Evolutionary conservation across 2,888 invertebrate species (phyloP), one percentile per base, ranked within the genome.

Genomic region (Diarsia dahlii): DNA sequence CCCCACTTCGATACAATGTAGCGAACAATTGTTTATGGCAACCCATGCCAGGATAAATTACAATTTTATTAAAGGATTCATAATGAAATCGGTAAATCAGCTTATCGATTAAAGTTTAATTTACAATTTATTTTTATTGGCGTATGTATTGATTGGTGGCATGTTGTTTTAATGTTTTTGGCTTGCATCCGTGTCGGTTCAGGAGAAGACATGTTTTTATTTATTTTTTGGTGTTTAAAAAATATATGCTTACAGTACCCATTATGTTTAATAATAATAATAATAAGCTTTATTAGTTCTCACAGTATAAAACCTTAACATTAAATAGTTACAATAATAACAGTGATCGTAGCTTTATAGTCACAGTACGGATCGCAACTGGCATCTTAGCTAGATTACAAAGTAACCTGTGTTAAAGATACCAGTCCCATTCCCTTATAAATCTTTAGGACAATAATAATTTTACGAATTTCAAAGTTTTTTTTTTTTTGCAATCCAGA

Each of bases 31-130:
- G 86, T 78, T 85, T 85, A 82, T 69, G 67, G 64, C 45, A 64
- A 74, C 54, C 56, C 48, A 48, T 77, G 85, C 71, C 73, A 60
- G 68, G 67, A 68, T 74, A 82, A 73, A 64, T 77, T 78, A 64
- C 50, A 70, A 58, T 82, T 82, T 82, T 85, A 76, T 82, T 71
- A 70, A 73, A 82, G 62, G 54, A 71, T 71, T 73, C 67, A 65
- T 74, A 85, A 77, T 74, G 68, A 82, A 78, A 85, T 70, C 81
- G 15, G 67, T 82, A 84, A 73, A 71, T 71, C 82, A 85, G 54
- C n/a, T 62, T 72, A 64, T 71, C 66, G 66, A 85, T 82, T 82
- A 56, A 73, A 72, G 18, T 82, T 82, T 82, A 74, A 74, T 74
- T 83, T 72, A 78, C 39, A 74, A 63, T 76, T 67, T 66, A 50